Evolutionary conservation across 2,797 vertebrate genomes (phyloP), one percentile per base, ranked within the genome.

Genomic region (Gymnodraco acuticeps): DNA sequence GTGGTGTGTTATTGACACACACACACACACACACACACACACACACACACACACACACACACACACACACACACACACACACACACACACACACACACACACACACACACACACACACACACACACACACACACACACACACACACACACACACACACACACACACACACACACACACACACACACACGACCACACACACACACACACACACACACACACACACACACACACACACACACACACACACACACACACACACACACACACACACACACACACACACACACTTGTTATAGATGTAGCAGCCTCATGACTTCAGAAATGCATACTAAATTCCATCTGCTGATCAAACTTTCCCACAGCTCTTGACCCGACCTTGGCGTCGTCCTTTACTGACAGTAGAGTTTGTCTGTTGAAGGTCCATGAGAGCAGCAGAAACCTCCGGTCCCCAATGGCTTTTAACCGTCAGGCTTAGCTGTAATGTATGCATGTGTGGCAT

Each of bases 401-500:
- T 55, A 38, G 27, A 42, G 61, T 74, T 41, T 64, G 58, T 58
- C 52, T 79, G 74, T 55, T 85, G 81, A 86, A 89, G 79, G 77
- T 87, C 73, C 50, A 5, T 27, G 43, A 27, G 70, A 70, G 55
- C 61, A 70, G 80, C 66, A 73, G 68, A 62, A 46, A 77, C 88
- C 81, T 64, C 52, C 4, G 80, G 91, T 87, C 52, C 66, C 70
- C 33, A 1, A 0, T 0, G 64, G 62, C 86, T 71, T 86, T 86
- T 86, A 16, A 3, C 51, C 68, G 77, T 74, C 71, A 51, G 58
- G 61, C 46, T 55, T 15, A 16, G 56, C 58, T 70, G 60, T 83
- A 87, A 92, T 85, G 51, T 82, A 84, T 79, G 80, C 86, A 75
- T 67, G 52, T 65, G 65, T 89, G 84, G 56, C 86, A 81, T 89